A percentile compares a stretch with the other conserved stretches of the same genome.
Conservation (phyloP, 2,797 vertebrate genomes). For the Loris lydekkerianus region DNA sequence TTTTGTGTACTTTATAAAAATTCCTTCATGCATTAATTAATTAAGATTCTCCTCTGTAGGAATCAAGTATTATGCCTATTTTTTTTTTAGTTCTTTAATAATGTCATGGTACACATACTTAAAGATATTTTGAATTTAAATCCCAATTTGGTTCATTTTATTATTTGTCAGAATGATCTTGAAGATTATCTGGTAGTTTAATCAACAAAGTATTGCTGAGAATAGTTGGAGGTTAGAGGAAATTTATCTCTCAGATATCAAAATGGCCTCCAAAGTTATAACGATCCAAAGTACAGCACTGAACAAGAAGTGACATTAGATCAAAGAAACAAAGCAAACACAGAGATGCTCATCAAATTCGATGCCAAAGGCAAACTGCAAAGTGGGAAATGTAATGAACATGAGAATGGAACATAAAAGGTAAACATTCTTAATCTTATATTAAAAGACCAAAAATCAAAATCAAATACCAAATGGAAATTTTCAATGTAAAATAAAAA, state of each 20-base stretch:
- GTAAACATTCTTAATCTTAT: not conserved
- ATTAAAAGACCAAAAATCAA: not conserved
- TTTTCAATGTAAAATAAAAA: not conserved
- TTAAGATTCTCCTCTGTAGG: not conserved
- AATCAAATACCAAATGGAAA: slow-evolving; percentile 6
- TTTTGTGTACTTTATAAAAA: not conserved
- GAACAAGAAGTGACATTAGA: not conserved
- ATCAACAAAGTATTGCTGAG: not conserved
- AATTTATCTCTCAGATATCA: not conserved
- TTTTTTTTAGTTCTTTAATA: not conserved
- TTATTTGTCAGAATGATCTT: slow-evolving; percentile 19
- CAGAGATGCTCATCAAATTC: not conserved
- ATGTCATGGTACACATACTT: not conserved
- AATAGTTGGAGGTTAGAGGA: not conserved
- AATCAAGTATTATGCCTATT: not conserved
- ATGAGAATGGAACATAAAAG: not conserved
- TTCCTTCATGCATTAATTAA: not conserved
- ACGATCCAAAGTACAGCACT: not conserved
- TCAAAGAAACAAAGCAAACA: not conserved
- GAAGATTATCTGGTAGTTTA: not conserved
- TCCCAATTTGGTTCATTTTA: not conserved
- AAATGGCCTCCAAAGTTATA: slow-evolving; percentile 22
- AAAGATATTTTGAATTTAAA: slow-evolving; percentile 32
- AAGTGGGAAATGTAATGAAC: not conserved
- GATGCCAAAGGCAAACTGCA: not conserved